Base-by-base conservation (phyloP, 2,888 invertebrate species). In the Orthosia gracilis region DNA sequence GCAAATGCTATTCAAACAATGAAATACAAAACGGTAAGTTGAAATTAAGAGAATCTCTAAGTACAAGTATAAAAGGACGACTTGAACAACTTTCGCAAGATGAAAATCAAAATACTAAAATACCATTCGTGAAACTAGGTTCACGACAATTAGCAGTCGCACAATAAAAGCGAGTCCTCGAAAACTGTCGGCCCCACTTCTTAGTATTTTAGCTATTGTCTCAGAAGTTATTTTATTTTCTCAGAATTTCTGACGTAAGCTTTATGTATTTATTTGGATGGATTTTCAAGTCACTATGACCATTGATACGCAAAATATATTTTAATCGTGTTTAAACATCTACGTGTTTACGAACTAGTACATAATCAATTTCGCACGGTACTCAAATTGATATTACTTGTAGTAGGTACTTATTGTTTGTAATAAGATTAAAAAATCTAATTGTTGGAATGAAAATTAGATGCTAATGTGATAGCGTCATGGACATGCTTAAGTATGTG, bases 221-320 rank as follows among this genome's bases (percentile, higher is more conserved):
- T 55, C 17, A 9, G 17, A 70, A 54, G 26, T 57, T 57, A 17
- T 57, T 26, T 17, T 57, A 45, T 26, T 45, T 52, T 47, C 15
- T 9, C 4, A n/a, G 18, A 61, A 72, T 1, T 13, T 17, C 31
- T 71, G 26, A 57, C 12, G 47, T 52, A 3, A 52, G 62, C n/a
- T 15, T 18, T 57, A 73, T 64, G 52, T 68, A 21, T 18, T 54
- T n/a, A 59, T 57, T 52, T 23, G 4, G 13, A n/a, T 47, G 45
- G 9, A 26, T 73, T 61, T 68, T 54, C 69, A 54, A 21, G 18
- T 50, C 21, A 15, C 45, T 49, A 18, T 55, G 69, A 70, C 74
- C n/a, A 74, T 69, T 69, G 57, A 65, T 54, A 73, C 73, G 73
- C 69, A 78, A 80, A 78, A 65, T 69, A 64, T 47, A 3, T 45